Percentiles rank a stretch among this genome's conserved stretches.
Evolutionary conservation across 1,140 invertebrate genomes (phyloP).

Genomic region (Littorina saxatilis): DNA sequence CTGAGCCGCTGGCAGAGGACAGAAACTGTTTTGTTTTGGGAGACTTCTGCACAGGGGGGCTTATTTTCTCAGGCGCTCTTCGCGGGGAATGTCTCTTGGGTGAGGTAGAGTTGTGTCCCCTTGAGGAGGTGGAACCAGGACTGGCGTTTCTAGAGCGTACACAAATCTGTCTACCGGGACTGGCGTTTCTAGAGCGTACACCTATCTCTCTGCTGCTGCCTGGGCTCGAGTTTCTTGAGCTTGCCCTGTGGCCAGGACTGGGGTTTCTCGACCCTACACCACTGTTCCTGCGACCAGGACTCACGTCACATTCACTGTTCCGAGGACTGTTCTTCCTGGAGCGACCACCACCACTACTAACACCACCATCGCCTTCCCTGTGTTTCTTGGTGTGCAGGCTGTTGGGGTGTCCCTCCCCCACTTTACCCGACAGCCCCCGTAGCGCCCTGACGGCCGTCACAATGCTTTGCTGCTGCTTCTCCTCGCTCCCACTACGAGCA

Average conservation of each 20-base stretch:
- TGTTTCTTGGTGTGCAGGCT: not conserved
- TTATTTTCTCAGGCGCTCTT: not conserved
- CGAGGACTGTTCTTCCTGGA: not conserved
- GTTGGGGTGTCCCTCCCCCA: not conserved
- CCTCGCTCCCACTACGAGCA: not conserved
- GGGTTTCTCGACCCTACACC: too few relatives aligned
- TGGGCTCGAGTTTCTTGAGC: too few relatives aligned
- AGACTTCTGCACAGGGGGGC: conserved; percentile 13
- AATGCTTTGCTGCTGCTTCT: conserved; percentile 17
- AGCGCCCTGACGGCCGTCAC: conserved; percentile 19
- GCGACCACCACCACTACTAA: too few relatives aligned
- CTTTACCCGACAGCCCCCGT: conserved; percentile 9
- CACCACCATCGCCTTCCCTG: not conserved
- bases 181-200: too few relatives aligned
- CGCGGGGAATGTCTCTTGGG: conserved; percentile 24
- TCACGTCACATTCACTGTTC: too few relatives aligned
- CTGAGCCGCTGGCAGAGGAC: not conserved
- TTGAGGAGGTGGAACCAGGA: conserved; percentile 10
- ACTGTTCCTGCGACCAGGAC: too few relatives aligned
- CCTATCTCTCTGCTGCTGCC: too few relatives aligned
- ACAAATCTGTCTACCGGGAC: too few relatives aligned
- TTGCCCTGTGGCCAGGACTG: too few relatives aligned
- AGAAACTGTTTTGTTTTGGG: too few relatives aligned
- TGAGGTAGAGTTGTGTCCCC: not conserved
- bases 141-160: conserved; percentile 9